Evolutionary conservation across 2,113 vertebrate species (phyloP).

Genomic region (Vidua chalybeata): DNA sequence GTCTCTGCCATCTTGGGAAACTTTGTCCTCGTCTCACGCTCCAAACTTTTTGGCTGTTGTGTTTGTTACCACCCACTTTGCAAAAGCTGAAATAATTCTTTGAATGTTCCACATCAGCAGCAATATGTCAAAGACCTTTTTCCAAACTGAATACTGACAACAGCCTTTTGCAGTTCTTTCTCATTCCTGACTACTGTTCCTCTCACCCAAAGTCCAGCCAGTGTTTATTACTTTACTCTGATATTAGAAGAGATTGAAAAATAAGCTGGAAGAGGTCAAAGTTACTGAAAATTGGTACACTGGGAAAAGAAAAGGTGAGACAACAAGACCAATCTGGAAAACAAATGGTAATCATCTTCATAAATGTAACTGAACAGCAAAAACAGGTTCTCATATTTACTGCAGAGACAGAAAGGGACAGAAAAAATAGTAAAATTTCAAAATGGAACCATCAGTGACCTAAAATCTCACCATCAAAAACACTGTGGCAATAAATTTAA

Average conservation of each 20-base stretch:
- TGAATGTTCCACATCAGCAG: neutral
- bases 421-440: neutral
- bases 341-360: neutral
- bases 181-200: neutral
- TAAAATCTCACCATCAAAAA: neutral
- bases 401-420: neutral
- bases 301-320: neutral
- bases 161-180: neutral
- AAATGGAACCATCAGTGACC: neutral
- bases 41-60: neutral
- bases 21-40: neutral
- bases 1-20: neutral
- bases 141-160: neutral
- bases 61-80: neutral
- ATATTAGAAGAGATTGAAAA: neutral
- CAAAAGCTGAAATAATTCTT: neutral
- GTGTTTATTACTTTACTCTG: neutral
- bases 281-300: neutral
- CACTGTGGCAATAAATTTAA: neutral
- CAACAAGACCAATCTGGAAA: neutral
- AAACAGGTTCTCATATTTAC: neutral
- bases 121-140: neutral
- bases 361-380: neutral
- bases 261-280: neutral
- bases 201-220: neutral